Evolutionary conservation across 2,797 vertebrate genomes (phyloP).

Genomic region (Malurus splendens): DNA sequence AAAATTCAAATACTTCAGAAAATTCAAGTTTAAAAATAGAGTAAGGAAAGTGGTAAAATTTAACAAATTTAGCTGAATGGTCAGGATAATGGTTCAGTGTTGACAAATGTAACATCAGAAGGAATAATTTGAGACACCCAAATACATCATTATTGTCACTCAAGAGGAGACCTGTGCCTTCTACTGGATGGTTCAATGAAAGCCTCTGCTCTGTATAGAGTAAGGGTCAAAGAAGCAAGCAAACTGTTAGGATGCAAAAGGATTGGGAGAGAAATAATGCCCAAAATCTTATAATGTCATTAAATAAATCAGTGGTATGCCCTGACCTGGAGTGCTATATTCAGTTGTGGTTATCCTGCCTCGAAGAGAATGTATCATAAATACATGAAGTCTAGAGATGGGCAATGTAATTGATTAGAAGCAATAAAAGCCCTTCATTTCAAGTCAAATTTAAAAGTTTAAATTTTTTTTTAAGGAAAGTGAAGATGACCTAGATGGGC

Average conservation of each 20-base stretch:
- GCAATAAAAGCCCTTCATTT: background rate
- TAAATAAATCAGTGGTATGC: slow-evolving; percentile 13
- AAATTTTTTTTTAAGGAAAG: background rate
- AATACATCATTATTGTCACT: background rate
- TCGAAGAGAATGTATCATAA: background rate
- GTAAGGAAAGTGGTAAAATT: background rate
- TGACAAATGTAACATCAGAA: slow-evolving; percentile 7
- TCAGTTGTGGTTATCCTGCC: background rate
- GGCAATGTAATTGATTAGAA: background rate
- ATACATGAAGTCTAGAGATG: background rate
- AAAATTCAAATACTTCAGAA: background rate
- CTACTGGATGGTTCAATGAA: background rate
- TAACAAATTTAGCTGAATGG: background rate
- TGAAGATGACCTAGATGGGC: background rate
- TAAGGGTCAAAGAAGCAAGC: background rate
- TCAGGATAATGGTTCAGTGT: background rate
- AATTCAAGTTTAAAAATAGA: background rate
- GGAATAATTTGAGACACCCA: background rate
- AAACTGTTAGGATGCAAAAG: slow-evolving; percentile 4
- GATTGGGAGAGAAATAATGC: background rate
- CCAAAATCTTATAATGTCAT: slow-evolving; percentile 16
- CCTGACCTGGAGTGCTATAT: background rate
- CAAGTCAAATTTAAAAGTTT: background rate
- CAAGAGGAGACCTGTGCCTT: background rate
- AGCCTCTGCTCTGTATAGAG: background rate